Evolutionary conservation across 2,888 invertebrate species (phyloP).

Genomic region (Eilema sororculum): DNA sequence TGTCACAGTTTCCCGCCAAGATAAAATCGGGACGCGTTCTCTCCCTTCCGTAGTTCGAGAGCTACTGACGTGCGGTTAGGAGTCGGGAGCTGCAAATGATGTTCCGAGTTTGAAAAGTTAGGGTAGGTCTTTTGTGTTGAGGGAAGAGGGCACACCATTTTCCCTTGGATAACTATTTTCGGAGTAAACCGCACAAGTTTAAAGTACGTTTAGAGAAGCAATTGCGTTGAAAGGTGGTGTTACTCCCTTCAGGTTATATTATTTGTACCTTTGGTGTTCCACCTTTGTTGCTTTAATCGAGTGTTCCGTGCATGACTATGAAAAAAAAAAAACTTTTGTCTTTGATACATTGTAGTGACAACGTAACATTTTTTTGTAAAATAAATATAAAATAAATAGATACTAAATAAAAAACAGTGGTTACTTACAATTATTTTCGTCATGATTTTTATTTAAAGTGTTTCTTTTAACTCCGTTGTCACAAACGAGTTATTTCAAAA

Average conservation of each 20-base stretch:
- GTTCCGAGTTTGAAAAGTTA: conserved; percentile 68
- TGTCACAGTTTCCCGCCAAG: conserved; percentile 66
- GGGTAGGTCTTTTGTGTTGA: conserved; percentile 48
- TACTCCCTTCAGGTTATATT: not conserved
- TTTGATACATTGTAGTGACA: too few relatives aligned
- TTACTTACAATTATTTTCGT: not conserved
- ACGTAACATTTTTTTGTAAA: too few relatives aligned
- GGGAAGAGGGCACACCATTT: conserved; percentile 37
- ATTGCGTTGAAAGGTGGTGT: conserved; percentile 6
- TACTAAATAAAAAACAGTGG: too few relatives aligned
- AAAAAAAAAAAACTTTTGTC: too few relatives aligned
- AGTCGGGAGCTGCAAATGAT: conserved; percentile 66
- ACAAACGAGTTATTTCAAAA: too few relatives aligned
- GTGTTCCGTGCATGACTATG: too few relatives aligned
- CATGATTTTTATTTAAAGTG: not conserved
- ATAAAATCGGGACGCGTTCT: conserved; percentile 52
- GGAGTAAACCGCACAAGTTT: conserved; percentile 15
- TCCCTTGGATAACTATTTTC: conserved; percentile 24
- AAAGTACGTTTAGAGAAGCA: conserved; percentile 8
- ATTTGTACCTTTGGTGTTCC: not conserved
- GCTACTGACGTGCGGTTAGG: conserved; percentile 62
- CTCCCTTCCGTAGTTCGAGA: conserved; percentile 55
- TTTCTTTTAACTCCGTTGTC: too few relatives aligned
- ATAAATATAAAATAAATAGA: too few relatives aligned
- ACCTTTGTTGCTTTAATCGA: too few relatives aligned